Conservation (phyloP, 2,888 invertebrate genomes). For the Eristalis intricaria region DNA sequence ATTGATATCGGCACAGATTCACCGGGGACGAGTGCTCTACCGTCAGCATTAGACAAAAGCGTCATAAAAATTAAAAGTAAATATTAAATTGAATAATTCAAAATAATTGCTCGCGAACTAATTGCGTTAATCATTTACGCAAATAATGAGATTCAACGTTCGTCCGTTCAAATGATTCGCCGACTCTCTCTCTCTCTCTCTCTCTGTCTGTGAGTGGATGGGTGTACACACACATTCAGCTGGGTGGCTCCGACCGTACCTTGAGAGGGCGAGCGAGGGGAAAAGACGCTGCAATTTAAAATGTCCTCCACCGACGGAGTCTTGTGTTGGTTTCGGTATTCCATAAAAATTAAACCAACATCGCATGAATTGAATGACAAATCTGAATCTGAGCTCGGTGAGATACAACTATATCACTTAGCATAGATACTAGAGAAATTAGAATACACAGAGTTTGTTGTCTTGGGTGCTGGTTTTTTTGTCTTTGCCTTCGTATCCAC, state of each 20-base stretch:
- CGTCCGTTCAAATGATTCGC: slow-evolving; percentile 7
- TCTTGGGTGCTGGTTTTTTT: neutral
- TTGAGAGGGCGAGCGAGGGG: neutral
- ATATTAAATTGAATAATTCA: slow-evolving; percentile 81
- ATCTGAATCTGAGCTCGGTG: neutral
- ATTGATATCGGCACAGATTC: slow-evolving; percentile 9
- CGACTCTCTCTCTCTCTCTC: neutral
- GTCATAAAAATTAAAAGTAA: slow-evolving; percentile 76
- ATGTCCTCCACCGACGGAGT: neutral
- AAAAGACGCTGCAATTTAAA: neutral
- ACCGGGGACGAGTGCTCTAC: neutral
- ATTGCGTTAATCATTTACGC: slow-evolving; percentile 74
- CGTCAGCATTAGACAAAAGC: slow-evolving; percentile 52
- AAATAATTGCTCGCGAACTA: slow-evolving; percentile 77
- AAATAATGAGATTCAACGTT: slow-evolving; percentile 71
- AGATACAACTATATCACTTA: slow-evolving; percentile 28
- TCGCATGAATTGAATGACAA: neutral
- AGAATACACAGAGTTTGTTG: slow-evolving; percentile 15
- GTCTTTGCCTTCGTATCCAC: neutral
- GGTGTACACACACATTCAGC: neutral
- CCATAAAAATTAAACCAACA: neutral
- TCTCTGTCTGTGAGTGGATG: neutral
- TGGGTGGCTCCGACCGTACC: too few species aligned
- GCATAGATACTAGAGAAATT: slow-evolving; percentile 50
- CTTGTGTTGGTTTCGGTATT: neutral